Evolutionary conservation across 2,888 invertebrate species (phyloP), one percentile per base, ranked within the genome.

Genomic region (Melanostoma scalare): DNA sequence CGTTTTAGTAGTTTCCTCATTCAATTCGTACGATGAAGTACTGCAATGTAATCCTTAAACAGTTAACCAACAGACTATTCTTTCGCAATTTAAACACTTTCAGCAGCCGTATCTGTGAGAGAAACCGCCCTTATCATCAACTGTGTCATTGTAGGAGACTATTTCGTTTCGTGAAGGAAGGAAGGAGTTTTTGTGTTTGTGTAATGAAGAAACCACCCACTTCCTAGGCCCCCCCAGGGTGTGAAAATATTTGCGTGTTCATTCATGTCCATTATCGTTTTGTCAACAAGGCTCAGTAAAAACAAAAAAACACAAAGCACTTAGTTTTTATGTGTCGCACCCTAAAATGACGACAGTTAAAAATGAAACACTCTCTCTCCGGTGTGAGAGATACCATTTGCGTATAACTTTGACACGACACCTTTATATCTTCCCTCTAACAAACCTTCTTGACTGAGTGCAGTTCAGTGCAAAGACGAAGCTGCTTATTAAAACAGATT

Each of bases 211-310:
- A 48, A 38, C 40, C 56, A 46, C 8, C 31, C 38, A 38, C 52
- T n/a, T 6, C 55, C 20, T 73, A 50, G 33, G 36, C n/a, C 36
- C 50, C 60, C 48, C 68, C 35, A n/a, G 71, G 74, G 71, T 71
- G 71, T 84, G 55, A 68, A 77, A 77, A 72, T 67, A 81, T 77
- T 77, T 68, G 77, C 73, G 44, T 73, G 73, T 20, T 20, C 73
- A 73, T 68, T 69, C 79, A 30, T 33, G 10, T 73, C 63, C 68
- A 46, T 78, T 74, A 84, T 69, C 69, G 69, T 74, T 65, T 48
- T 20, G 67, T 53, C 53, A 80, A 80, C 74, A 75, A 56, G 58
- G 61, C 52, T 31, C 56, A 44, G 42, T 55, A 56, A 68, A 55
- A 44, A 63, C 44, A n/a, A 44, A 44, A 53, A 63, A 56, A 61